Conservation (phyloP, 2,888 invertebrate genomes). For the Blastobasis adustella region DNA sequence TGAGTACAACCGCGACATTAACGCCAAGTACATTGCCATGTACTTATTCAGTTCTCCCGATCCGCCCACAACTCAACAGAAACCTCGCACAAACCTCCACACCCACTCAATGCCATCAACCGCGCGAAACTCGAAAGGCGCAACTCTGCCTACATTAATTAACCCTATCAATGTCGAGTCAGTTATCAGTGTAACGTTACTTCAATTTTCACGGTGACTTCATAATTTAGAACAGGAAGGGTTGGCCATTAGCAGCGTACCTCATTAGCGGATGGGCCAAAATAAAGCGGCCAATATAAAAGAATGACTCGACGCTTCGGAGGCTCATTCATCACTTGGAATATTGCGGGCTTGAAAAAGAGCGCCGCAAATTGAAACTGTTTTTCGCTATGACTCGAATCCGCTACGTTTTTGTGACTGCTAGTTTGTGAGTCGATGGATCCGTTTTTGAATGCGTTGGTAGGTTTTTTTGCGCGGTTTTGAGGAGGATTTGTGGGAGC, state of each 20-base stretch:
- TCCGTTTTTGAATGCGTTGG: not conserved
- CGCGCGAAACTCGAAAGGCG: not conserved
- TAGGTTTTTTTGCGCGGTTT: not conserved
- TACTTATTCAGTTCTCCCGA: not conserved
- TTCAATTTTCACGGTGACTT: slow-evolving; percentile 36
- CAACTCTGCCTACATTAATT: not conserved
- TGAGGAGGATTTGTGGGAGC: too few species aligned
- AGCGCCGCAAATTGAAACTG: slow-evolving; percentile 12
- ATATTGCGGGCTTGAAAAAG: slow-evolving; percentile 8
- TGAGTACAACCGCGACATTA: too few species aligned
- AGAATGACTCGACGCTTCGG: slow-evolving; percentile 54
- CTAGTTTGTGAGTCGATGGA: not conserved
- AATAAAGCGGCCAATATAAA: slow-evolving; percentile 66
- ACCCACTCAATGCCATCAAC: not conserved
- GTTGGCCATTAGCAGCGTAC: slow-evolving; percentile 19
- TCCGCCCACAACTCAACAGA: not conserved
- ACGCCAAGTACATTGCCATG: too few species aligned
- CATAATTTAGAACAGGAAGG: slow-evolving; percentile 24
- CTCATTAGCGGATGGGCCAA: slow-evolving; percentile 55
- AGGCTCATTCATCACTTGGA: slow-evolving; percentile 36
- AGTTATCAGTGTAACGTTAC: slow-evolving; percentile 8
- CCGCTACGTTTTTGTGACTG: too few species aligned
- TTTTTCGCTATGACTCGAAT: slow-evolving; percentile 5
- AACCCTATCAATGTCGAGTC: slow-evolving; percentile 5
- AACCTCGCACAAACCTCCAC: not conserved